Evolutionary conservation across 2,113 vertebrate species (phyloP).

Genomic region (Onychorhynchus coronatus): DNA sequence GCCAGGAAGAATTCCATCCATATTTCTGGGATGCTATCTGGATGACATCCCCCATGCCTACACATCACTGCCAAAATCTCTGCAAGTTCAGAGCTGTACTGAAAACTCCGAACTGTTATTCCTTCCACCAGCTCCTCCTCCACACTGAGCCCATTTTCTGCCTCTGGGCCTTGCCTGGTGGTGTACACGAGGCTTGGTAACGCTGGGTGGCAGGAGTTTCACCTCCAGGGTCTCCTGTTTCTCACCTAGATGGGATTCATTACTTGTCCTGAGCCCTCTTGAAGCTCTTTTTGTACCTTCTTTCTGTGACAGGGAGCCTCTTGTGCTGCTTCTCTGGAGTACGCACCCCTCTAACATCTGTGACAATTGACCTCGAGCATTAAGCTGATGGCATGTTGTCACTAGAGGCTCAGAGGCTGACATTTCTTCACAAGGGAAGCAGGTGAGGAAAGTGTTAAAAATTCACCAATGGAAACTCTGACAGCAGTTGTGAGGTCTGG

Average conservation of each 20-base stretch:
- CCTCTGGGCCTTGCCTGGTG: neutral
- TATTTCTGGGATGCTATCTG: neutral
- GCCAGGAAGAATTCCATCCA: neutral
- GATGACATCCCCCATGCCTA: neutral
- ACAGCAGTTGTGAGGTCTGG: neutral
- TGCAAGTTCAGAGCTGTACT: neutral
- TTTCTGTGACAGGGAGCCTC: neutral
- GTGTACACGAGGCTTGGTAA: neutral
- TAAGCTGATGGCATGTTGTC: neutral
- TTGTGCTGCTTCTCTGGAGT: neutral
- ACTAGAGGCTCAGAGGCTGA: neutral
- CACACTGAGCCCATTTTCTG: neutral
- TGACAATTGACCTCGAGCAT: neutral
- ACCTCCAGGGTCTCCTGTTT: neutral
- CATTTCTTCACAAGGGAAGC: neutral
- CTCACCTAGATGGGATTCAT: neutral
- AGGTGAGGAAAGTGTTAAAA: neutral
- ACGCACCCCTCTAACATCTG: neutral
- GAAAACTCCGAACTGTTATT: neutral
- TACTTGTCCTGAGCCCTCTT: neutral
- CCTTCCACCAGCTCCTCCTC: neutral
- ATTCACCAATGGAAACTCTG: neutral
- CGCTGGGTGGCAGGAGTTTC: neutral
- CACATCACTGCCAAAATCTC: neutral
- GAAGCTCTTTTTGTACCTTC: neutral